Evolutionary conservation across 2,113 vertebrate genomes (phyloP), one percentile per base, ranked within the genome.

Genomic region (Notarius lentiginosus): DNA sequence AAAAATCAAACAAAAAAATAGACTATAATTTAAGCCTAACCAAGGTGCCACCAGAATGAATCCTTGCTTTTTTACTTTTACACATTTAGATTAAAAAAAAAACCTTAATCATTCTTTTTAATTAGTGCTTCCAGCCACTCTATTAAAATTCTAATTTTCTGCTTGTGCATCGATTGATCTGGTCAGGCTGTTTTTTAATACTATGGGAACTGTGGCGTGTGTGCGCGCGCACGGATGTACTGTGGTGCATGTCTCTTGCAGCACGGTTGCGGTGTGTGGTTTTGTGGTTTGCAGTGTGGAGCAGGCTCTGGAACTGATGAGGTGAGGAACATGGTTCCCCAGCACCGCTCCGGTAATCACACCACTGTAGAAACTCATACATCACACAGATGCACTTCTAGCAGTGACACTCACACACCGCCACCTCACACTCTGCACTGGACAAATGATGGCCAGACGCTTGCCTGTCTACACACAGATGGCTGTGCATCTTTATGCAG

Each of bases 301-400:
- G 95, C 96, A 97, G 97, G 96, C 96, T 96, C 95, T 97, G 97
- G 98, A 99, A 98, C 98, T 98, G 98, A 99, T 99, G 98, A 99
- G 98, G 97, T 97, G 98, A 99, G 96, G 96, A 97, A 96, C 96
- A 95, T 95, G 94, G 96, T 96, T 95, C 97, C 94, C 97, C 96
- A 95, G 96, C 96, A 95, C 96, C 94, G 95, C 96, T 96, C 97
- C 96, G 96, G 97, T 99, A 99, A 99, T 99, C 98, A 98, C 98
- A 95, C 96, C 96, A 96, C 97, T 97, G 97, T 97, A 97, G 97
- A 97, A 99, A 98, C 98, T 99, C 98, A 99, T 99, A 99, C 95
- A 99, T 99, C 98, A 99, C 99, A 96, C 96, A 96, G 96, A 97
- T 97, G 96, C 94, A 94, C 96, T 97, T 96, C 95, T 97, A 97